phyloP scores from a whole-genome alignment of 2,797 vertebrate species.

The Rhinichthys osculus region DNA sequence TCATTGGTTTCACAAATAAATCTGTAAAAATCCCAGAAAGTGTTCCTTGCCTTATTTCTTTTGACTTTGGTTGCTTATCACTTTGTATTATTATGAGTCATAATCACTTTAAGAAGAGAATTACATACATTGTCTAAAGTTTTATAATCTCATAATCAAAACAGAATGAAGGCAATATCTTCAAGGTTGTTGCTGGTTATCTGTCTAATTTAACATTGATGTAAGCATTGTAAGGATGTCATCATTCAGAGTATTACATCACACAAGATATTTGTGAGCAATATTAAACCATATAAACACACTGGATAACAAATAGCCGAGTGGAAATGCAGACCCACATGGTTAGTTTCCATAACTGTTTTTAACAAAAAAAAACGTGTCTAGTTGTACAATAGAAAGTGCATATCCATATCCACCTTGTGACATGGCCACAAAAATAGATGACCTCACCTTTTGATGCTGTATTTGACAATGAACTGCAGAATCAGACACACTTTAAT shows the following conservation, averaged over 20 bases:
- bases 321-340: neutral
- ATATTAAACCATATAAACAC: neutral
- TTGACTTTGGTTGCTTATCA: neutral
- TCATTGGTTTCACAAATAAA: conserved; percentile 79
- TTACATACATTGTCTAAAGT: neutral
- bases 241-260: neutral
- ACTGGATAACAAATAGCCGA: neutral
- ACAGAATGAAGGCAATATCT: neutral
- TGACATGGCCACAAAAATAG: neutral
- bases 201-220: neutral
- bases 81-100: neutral
- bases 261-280: neutral
- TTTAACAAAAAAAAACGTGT: too few relatives aligned
- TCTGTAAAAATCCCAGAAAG: conserved; percentile 71
- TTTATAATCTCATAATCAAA: neutral
- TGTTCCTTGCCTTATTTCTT: neutral
- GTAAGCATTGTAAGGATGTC: neutral
- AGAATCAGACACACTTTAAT: neutral
- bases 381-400: neutral
- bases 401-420: neutral
- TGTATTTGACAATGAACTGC: neutral
- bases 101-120: neutral
- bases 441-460: neutral
- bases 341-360: neutral
- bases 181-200: neutral